Conservation (phyloP, 2,113 vertebrate species). For the Promerops cafer region DNA sequence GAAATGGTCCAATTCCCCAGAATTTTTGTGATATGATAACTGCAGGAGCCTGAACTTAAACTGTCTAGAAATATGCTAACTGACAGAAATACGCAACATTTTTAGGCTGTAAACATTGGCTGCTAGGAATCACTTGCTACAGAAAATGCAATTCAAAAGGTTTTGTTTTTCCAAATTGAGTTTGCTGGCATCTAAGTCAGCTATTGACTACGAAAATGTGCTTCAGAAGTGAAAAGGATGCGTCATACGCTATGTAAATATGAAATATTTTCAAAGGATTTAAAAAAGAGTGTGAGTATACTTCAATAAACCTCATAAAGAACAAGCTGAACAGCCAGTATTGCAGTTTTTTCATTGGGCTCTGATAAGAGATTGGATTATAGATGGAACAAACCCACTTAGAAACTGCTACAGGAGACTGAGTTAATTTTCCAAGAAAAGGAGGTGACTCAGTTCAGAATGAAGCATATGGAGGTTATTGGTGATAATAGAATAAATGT, state of each 20-base stretch:
- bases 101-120: not conserved
- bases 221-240: not conserved
- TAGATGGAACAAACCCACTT: not conserved
- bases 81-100: not conserved
- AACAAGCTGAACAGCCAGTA: not conserved
- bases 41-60: not conserved
- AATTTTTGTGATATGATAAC: not conserved
- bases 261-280: not conserved
- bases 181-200: not conserved
- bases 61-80: not conserved
- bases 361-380: not conserved
- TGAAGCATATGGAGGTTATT: not conserved
- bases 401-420: not conserved
- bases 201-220: not conserved
- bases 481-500: not conserved
- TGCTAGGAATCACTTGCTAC: not conserved
- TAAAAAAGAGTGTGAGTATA: not conserved
- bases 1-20: not conserved
- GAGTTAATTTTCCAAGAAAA: slow-evolving; percentile 1
- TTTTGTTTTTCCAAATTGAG: not conserved
- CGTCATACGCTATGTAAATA: not conserved
- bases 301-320: not conserved
- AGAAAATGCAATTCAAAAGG: not conserved
- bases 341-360: not conserved
- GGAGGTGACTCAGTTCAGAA: not conserved